phyloP scores from a whole-genome alignment of 1,140 invertebrate species.

The Orius insidiosus region DNA sequence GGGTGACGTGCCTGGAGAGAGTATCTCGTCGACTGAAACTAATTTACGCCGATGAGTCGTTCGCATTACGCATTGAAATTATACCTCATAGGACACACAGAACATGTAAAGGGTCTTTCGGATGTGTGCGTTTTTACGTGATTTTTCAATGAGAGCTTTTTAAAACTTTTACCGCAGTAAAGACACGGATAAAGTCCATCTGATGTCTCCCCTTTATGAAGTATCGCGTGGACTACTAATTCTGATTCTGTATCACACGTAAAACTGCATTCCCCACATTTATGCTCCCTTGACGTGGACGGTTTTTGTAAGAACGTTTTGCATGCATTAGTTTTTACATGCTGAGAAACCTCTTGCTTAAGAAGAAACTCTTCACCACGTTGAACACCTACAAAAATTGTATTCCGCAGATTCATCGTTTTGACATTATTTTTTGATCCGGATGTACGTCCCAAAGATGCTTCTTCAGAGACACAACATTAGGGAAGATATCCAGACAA shows the following conservation, averaged over 20 bases:
- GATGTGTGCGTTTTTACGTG: conserved; percentile 56
- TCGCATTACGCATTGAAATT: neutral
- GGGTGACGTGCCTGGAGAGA: conserved; percentile 1
- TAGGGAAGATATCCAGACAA: conserved; percentile 32
- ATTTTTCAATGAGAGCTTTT: conserved; percentile 43
- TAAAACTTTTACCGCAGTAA: conserved; percentile 47
- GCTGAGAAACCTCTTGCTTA: conserved; percentile 50
- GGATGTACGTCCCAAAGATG: conserved; percentile 47
- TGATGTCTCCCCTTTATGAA: conserved; percentile 31
- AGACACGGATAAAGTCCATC: conserved; percentile 35
- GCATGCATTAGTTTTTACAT: conserved; percentile 27
- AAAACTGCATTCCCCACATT: conserved; percentile 30
- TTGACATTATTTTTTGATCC: too few relatives aligned
- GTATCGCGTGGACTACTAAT: conserved; percentile 42
- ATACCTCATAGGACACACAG: conserved; percentile 29
- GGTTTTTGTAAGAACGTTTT: neutral
- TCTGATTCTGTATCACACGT: conserved; percentile 33
- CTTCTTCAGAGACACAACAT: conserved; percentile 38
- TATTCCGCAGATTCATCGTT: too few relatives aligned
- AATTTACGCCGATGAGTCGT: neutral
- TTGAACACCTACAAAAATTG: conserved; percentile 16
- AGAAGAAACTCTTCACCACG: conserved; percentile 44
- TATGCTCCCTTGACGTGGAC: neutral
- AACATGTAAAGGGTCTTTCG: conserved; percentile 55
- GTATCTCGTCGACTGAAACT: conserved; percentile 11